Evolutionary conservation across 2,113 vertebrate genomes (phyloP).

Genomic region (Perognathus longimembris): DNA sequence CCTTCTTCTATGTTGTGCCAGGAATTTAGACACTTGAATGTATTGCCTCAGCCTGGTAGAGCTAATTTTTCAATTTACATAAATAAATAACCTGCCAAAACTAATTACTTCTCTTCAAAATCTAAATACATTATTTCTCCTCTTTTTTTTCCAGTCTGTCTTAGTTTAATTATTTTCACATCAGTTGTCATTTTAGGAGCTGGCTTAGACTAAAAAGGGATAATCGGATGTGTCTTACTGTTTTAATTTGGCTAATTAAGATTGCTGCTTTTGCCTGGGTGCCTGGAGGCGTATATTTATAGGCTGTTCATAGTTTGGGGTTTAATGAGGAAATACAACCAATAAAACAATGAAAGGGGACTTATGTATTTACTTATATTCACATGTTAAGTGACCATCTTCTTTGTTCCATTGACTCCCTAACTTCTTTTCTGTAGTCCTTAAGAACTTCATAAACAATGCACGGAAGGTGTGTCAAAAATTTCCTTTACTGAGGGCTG

Average conservation of each 20-base stretch:
- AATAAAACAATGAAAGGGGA: constrained; percentile 57
- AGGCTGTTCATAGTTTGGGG: constrained; percentile 56
- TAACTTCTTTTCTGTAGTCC: neutral
- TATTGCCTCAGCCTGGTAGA: constrained; percentile 74
- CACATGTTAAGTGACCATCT: neutral
- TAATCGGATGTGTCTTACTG: constrained; percentile 83
- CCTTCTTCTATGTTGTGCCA: constrained; percentile 64
- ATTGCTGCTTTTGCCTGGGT: constrained; percentile 82
- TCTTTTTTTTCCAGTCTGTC: constrained; percentile 83
- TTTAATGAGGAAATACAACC: constrained; percentile 3
- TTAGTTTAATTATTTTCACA: constrained; percentile 89
- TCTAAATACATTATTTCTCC: constrained; percentile 87
- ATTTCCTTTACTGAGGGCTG: too few relatives aligned
- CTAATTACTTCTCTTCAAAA: constrained; percentile 88
- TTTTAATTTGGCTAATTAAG: constrained; percentile 88
- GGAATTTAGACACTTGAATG: constrained; percentile 77
- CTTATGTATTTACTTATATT: neutral
- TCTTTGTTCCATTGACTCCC: neutral
- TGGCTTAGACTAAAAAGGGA: constrained; percentile 85
- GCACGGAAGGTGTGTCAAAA: neutral
- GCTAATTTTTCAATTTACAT: constrained; percentile 89
- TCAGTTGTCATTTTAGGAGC: constrained; percentile 87
- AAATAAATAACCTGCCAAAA: constrained; percentile 90
- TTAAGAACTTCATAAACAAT: neutral
- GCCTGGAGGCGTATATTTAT: constrained; percentile 72